phyloP scores from a whole-genome alignment of 2,888 invertebrate species.

The Sesamia inferens region DNA sequence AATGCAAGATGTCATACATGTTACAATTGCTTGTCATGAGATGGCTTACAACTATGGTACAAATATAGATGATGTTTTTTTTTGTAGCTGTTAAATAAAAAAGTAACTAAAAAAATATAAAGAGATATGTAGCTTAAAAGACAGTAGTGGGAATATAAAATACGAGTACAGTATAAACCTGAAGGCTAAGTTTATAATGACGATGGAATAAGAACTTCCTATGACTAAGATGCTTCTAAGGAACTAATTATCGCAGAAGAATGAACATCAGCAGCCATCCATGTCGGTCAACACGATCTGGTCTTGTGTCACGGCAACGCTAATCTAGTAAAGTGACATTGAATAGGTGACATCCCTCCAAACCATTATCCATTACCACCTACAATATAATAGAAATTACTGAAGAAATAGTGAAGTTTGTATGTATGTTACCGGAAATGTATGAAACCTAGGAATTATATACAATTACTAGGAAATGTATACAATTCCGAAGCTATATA shows the following conservation, averaged over 20 bases:
- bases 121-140: neutral
- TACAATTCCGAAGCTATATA: too few relatives aligned
- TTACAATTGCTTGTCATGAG: neutral
- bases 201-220: neutral
- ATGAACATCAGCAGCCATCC: conserved; percentile 27
- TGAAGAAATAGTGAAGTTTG: neutral
- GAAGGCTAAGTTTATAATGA: neutral
- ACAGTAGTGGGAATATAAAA: neutral
- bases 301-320: conserved; percentile 36
- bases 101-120: neutral
- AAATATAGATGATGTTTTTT: neutral
- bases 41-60: neutral
- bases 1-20: conserved; percentile 27
- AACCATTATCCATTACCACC: conserved; percentile 15
- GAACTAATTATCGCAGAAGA: conserved; percentile 43
- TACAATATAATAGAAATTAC: conserved; percentile 19
- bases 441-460: too few relatives aligned
- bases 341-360: conserved; percentile 10
- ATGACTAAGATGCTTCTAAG: conserved; percentile 24
- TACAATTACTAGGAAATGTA: too few relatives aligned
- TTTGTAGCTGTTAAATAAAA: too few relatives aligned
- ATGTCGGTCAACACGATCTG: conserved; percentile 38
- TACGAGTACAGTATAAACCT: too few relatives aligned
- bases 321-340: conserved; percentile 38
- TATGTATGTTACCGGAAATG: too few relatives aligned